These are phyloP conservation scores for Acheta domesticus DNA, from an alignment of 2,888 invertebrate species.

Conservation along the genomic window DNA sequence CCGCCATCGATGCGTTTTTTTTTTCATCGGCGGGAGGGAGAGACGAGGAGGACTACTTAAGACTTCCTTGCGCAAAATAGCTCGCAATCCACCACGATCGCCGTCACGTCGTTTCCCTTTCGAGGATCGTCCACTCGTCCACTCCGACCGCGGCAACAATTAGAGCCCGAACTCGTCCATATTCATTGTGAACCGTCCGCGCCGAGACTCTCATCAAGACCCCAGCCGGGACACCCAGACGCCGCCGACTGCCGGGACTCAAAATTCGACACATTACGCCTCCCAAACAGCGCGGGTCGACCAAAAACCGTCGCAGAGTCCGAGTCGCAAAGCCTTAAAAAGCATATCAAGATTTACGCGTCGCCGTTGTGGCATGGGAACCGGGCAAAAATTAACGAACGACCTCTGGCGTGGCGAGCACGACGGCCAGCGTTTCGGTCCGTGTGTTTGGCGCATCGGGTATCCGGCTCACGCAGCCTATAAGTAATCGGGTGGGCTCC, in stretches of 20 bases:
- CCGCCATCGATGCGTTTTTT: neutral
- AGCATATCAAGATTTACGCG: constrained; percentile 3
- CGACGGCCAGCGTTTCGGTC: neutral
- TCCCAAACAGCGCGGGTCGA: neutral
- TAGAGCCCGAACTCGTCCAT: neutral
- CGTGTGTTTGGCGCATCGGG: neutral
- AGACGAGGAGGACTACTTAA: neutral
- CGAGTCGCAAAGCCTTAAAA: neutral
- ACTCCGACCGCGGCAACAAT: neutral
- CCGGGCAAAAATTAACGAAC: neutral
- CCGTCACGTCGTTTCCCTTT: neutral
- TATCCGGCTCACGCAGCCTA: neutral
- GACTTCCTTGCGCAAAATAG: neutral
- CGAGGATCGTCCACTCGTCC: neutral
- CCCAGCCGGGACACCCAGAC: too few relatives aligned
- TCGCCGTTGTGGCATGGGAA: neutral
- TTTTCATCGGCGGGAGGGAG: too few relatives aligned
- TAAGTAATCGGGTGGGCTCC: neutral
- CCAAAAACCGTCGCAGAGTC: neutral
- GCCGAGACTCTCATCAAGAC: neutral
- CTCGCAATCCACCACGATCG: neutral
- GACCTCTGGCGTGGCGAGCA: neutral
- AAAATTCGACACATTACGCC: neutral
- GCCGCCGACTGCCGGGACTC: neutral
- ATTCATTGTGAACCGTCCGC: neutral